phyloP scores from a whole-genome alignment of 2,113 vertebrate species.

The Penelope pileata region DNA sequence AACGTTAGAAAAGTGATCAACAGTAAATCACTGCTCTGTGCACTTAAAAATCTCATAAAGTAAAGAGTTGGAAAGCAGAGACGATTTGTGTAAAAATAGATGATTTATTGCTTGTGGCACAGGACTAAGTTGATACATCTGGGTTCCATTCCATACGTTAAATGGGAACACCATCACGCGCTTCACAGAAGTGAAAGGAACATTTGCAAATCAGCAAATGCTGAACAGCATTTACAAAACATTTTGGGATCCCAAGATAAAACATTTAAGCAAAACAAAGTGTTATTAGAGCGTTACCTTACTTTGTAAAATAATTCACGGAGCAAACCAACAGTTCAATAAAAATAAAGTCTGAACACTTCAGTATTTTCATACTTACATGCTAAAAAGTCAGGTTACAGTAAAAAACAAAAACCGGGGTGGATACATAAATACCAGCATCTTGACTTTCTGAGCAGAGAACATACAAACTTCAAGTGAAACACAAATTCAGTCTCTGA shows the following conservation, averaged over 20 bases:
- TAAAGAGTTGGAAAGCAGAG: constrained; percentile 44
- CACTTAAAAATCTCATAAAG: constrained; percentile 20
- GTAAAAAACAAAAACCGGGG: not conserved
- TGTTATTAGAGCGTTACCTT: not conserved
- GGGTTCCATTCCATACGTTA: not conserved
- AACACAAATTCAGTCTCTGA: not conserved
- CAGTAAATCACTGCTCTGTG: constrained; percentile 25
- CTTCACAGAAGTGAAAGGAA: not conserved
- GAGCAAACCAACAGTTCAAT: not conserved
- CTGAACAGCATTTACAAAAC: not conserved
- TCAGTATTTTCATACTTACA: not conserved
- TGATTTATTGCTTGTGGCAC: constrained; percentile 15
- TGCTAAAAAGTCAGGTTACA: not conserved
- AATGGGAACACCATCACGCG: not conserved
- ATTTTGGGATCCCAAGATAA: not conserved
- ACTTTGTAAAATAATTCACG: not conserved
- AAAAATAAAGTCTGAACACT: not conserved
- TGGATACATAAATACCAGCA: not conserved
- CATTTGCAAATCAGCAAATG: too few species aligned
- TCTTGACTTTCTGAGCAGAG: not conserved
- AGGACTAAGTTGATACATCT: constrained; percentile 26
- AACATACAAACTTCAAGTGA: not conserved
- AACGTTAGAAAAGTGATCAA: constrained; percentile 50
- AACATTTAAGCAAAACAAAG: not conserved
- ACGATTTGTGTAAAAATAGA: not conserved